Evolutionary conservation across 2,888 invertebrate species (phyloP).

Genomic region (Apodemia duryi): DNA sequence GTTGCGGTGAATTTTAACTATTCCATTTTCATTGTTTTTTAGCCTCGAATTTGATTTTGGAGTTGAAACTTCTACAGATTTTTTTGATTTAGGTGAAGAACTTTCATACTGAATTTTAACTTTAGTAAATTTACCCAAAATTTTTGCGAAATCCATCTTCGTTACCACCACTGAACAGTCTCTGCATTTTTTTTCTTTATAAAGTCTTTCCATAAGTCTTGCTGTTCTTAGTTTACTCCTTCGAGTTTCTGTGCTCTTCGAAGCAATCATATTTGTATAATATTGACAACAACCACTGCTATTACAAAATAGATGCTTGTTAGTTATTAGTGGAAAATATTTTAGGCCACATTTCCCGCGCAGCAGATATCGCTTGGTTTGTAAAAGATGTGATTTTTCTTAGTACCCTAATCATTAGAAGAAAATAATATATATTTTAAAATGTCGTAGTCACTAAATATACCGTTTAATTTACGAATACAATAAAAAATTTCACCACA

Average conservation of each 20-base stretch:
- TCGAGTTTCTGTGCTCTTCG: conserved; percentile 51
- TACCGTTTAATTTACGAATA: conserved; percentile 33
- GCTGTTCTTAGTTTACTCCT: conserved; percentile 52
- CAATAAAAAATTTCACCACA: conserved; percentile 39
- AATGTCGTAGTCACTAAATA: conserved; percentile 18
- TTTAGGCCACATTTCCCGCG: conserved; percentile 76
- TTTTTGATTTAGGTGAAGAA: conserved; percentile 50
- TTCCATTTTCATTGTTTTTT: conserved; percentile 72
- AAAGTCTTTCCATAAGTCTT: conserved; percentile 60
- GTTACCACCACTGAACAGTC: conserved; percentile 68
- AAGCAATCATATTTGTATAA: conserved; percentile 53
- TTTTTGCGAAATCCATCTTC: conserved; percentile 73
- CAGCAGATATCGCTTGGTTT: conserved; percentile 46
- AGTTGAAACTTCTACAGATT: conserved; percentile 36
- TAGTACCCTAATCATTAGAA: conserved; percentile 24
- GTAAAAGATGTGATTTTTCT: conserved; percentile 32
- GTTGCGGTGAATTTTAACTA: conserved; percentile 57
- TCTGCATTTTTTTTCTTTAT: conserved; percentile 66
- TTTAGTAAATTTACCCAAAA: conserved; percentile 71
- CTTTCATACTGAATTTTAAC: conserved; percentile 72
- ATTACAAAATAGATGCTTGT: conserved; percentile 25
- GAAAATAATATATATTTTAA: conserved; percentile 5
- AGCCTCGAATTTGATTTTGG: conserved; percentile 49
- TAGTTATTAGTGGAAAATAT: conserved; percentile 42
- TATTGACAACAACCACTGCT: conserved; percentile 23